These are phyloP conservation scores for Limanda limanda DNA, from an alignment of 2,113 vertebrate genomes.

Conservation along the genomic window DNA sequence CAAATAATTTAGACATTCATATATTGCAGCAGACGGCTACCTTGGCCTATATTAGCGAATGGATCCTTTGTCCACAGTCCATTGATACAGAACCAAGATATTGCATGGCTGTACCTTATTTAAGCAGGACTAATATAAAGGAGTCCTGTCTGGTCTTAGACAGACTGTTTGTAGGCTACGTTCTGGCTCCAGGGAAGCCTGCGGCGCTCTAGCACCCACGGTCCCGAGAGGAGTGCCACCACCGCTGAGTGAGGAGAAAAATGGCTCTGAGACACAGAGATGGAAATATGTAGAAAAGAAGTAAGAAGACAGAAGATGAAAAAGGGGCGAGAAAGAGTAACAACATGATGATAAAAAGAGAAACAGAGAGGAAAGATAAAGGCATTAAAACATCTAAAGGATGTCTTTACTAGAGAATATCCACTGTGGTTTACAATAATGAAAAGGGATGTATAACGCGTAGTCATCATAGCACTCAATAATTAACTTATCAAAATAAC, in stretches of 20 bases:
- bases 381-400: conserved; percentile 37
- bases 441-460: conserved; percentile 5
- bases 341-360: background rate
- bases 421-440: conserved; percentile 2
- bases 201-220: conserved; percentile 72
- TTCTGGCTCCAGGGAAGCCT: conserved; percentile 79
- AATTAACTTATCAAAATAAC: conserved; percentile 30
- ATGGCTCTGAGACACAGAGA: conserved; percentile 70
- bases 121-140: conserved; percentile 73
- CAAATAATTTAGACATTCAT: background rate
- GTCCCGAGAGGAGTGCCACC: conserved; percentile 74
- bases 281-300: conserved; percentile 58
- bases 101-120: conserved; percentile 65
- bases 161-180: conserved; percentile 77
- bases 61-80: conserved; percentile 25
- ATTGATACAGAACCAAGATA: conserved; percentile 55
- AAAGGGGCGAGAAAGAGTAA: background rate
- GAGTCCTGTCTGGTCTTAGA: conserved; percentile 68
- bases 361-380: background rate
- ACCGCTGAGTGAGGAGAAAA: conserved; percentile 69
- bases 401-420: background rate
- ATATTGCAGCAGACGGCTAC: conserved; percentile 6
- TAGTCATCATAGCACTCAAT: conserved; percentile 39
- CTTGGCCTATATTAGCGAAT: conserved; percentile 23
- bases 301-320: conserved; percentile 12